Evolutionary conservation across 2,113 vertebrate genomes (phyloP), one percentile per base, ranked within the genome.

Genomic region (Lampris megalopsis): DNA sequence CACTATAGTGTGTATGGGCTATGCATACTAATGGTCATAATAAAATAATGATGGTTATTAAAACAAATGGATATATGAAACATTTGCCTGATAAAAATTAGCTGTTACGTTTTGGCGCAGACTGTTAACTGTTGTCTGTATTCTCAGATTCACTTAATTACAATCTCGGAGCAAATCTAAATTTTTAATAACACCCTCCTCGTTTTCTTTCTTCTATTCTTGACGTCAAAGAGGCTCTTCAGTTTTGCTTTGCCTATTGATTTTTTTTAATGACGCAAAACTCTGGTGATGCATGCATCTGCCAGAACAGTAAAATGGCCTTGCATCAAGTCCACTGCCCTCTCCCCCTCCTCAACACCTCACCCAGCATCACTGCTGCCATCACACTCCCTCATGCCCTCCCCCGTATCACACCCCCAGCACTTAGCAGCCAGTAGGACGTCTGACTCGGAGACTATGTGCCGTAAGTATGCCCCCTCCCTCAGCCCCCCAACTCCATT

Each of bases 1-100:
- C 79, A 65, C 63, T 58, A 65, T 89, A 84, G 86, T 86, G 74
- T 24, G 24, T 24, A 24, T 24, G 24, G 24, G 24, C 24, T 24
- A 24, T 24, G 24, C 24, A 24, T 24, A 24, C 24, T 24, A 24
- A 85, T 54, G 64, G 77, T 61, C 78, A 84, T 87, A 83, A 87
- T 68, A 86, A 79, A 78, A 83, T 24, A 24, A 24, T 24, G 24
- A 24, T 24, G 24, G 24, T 24, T 24, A 24, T 24, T 24, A 24
- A 24, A 24, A 24, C 24, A 24, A 24, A 24, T 24, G 24, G 24
- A 81, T 7, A 5, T 9, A 65, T 13, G 11, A 85, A 91, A 85
- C 82, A 81, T 76, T 79, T 86, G 81, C 80, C 79, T 86, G 88
- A 91, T 91, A 83, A 89, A 24, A 83, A 83, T 81, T 65, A 6